Evolutionary conservation across 2,113 vertebrate genomes (phyloP), one percentile per base, ranked within the genome.

Genomic region (Elachura formosa): DNA sequence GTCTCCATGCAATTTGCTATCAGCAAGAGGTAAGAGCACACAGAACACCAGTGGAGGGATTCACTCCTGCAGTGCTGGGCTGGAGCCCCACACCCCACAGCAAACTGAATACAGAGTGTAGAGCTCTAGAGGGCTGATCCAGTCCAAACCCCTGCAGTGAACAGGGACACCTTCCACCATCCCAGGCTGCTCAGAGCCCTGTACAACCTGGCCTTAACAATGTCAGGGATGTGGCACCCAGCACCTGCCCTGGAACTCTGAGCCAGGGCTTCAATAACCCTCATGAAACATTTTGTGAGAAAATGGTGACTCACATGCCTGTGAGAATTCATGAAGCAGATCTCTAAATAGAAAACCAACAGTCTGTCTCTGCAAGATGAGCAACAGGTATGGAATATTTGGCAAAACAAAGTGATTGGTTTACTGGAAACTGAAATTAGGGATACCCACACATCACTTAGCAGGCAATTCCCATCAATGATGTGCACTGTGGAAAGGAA

Each of bases 11-110:
- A 5, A 61, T 15, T 14, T 28, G 8, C 18, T 19, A 1, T 23
- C 71, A 71, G 6, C 2, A 2, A 29, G 34, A 77, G 67, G 23
- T 25, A 41, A 68, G 48, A 67, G 40, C 23, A 51, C 11, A 24
- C 17, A 72, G 5, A 2, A 0, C 3, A 8, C 2, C 41, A 23
- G 26, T 9, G 29, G 7, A 36, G n/a, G 0, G 0, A 84, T 26
- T 34, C 25, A 26, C 21, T 59, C 10, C 16, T 23, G 28, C 66
- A 31, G n/a, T 0, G 22, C 28, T 56, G 40, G 26, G 58, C 46
- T 74, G 52, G 61, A 15, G 43, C 36, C 52, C 21, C 38, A 61
- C 49, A 25, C 5, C 40, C 36, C 52, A 14, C 34, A 67, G 16
- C 34, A 63, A 40, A 20, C 14, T 16, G 14, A 45, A 31, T 22